Percentiles rank a stretch among this genome's conserved stretches.
Evolutionary conservation across 2,113 vertebrate species (phyloP).

Genomic region (Platichthys stellatus): DNA sequence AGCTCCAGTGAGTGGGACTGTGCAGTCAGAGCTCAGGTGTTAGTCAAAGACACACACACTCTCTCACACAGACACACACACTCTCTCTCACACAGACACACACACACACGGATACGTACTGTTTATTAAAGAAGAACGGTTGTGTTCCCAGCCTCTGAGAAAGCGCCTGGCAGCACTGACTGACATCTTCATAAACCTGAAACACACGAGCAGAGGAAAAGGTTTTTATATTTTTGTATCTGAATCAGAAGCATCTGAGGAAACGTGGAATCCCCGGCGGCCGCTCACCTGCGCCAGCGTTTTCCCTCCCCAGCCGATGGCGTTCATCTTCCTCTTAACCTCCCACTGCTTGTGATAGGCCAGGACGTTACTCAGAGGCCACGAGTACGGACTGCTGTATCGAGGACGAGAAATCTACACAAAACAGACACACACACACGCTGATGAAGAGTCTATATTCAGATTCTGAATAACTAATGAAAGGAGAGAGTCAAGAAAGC

Average conservation of each 20-base stretch:
- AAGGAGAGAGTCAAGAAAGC: not conserved
- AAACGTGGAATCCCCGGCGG: too few species aligned
- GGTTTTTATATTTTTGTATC: not conserved
- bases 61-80: too few species aligned
- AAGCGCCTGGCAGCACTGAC: slow-evolving; percentile 94
- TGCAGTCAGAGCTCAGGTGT: too few species aligned
- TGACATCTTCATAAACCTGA: slow-evolving; percentile 96
- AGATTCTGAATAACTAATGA: not conserved
- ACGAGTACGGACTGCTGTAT: slow-evolving; percentile 84
- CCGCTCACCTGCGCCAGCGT: slow-evolving; percentile 88
- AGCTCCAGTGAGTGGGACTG: too few species aligned
- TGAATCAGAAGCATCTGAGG: too few species aligned
- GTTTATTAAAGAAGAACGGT: slow-evolving; percentile 94
- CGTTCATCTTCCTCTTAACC: slow-evolving; percentile 94
- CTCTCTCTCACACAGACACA: too few species aligned
- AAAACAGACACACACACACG: not conserved
- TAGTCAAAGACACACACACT: too few species aligned
- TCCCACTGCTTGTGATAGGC: slow-evolving; percentile 98
- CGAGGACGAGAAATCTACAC: slow-evolving; percentile 81
- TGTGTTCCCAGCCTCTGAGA: slow-evolving; percentile 94
- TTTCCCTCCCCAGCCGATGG: slow-evolving; percentile 95
- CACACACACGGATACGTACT: slow-evolving; percentile 82
- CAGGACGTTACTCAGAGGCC: slow-evolving; percentile 84
- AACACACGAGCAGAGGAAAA: not conserved
- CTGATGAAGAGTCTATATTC: not conserved